These are phyloP conservation scores for Drosophila flavopinicola DNA, from an alignment of 2,888 invertebrate species.

Conservation along the genomic window DNA sequence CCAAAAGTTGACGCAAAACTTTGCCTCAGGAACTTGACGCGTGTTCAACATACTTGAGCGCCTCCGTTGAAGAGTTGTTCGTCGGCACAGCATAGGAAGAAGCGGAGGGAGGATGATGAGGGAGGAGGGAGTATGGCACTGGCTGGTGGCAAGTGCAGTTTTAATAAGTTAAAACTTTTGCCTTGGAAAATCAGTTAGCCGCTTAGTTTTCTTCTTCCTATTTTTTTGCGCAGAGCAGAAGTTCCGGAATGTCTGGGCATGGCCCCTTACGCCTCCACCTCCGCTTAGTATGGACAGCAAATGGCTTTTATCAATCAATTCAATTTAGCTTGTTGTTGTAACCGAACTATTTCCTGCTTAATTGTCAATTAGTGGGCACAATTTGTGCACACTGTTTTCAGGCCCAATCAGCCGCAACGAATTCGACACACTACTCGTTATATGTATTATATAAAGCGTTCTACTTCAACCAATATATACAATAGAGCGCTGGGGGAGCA, in stretches of 20 bases:
- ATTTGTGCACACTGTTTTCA: conserved; percentile 55
- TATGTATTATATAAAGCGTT: conserved; percentile 9
- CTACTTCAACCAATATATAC: conserved; percentile 8
- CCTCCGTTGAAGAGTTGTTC: conserved; percentile 49
- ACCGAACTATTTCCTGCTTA: conserved; percentile 73
- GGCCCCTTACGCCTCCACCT: background rate
- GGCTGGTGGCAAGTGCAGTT: conserved; percentile 70
- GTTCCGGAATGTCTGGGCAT: conserved; percentile 34
- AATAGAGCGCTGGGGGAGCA: background rate
- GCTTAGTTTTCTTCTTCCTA: conserved; percentile 56
- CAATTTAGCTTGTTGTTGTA: conserved; percentile 57
- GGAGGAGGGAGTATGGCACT: conserved; percentile 8
- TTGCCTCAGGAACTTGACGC: conserved; percentile 78
- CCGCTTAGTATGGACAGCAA: conserved; percentile 23
- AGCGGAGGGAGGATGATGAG: background rate
- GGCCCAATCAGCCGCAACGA: conserved; percentile 62
- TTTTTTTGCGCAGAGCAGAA: conserved; percentile 11
- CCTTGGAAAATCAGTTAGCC: conserved; percentile 76
- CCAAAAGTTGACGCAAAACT: conserved; percentile 76
- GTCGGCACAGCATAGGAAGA: background rate
- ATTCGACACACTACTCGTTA: conserved; percentile 34
- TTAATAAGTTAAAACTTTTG: conserved; percentile 78
- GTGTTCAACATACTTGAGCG: conserved; percentile 80
- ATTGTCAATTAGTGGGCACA: conserved; percentile 75
- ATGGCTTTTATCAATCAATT: conserved; percentile 74